Percentiles rank a stretch among this genome's conserved stretches.
Evolutionary conservation across 2,113 vertebrate genomes (phyloP).

Genomic region (Pangasianodon hypophthalmus): DNA sequence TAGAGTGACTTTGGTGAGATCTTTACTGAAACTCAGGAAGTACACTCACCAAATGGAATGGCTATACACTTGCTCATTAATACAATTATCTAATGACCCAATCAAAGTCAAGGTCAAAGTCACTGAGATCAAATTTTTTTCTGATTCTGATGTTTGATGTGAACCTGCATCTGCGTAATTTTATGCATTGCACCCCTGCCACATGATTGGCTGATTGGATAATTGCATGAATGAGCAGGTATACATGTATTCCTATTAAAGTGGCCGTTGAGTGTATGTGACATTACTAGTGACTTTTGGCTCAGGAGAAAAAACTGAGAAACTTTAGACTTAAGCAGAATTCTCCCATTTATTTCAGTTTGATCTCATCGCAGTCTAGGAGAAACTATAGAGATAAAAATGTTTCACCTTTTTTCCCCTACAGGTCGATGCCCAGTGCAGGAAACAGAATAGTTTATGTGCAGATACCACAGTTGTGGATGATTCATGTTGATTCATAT

Average conservation of each 20-base stretch:
- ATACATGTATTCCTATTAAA: too few relatives aligned
- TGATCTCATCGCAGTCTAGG: background rate
- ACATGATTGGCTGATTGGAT: background rate
- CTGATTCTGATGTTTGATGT: background rate
- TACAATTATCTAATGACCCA: background rate
- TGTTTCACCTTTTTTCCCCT: background rate
- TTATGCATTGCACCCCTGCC: background rate
- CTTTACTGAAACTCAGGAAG: background rate
- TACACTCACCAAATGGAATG: background rate
- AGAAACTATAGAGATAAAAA: background rate
- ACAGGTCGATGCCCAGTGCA: background rate
- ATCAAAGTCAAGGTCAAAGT: background rate
- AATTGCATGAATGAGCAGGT: background rate
- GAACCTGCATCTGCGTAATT: background rate
- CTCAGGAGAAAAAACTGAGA: background rate
- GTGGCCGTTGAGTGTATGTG: too few relatives aligned
- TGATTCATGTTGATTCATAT: background rate
- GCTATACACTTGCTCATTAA: background rate
- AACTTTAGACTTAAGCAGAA: too few relatives aligned
- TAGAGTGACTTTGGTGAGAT: background rate
- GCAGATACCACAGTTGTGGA: background rate
- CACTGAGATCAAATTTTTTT: background rate
- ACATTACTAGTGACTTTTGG: background rate
- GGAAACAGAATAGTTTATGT: background rate
- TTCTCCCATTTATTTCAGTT: background rate